Percentiles rank a stretch among this genome's conserved stretches.
These are phyloP conservation scores for Anoplophora glabripennis DNA, from an alignment of 1,140 invertebrate genomes.

Conservation along the genomic window DNA sequence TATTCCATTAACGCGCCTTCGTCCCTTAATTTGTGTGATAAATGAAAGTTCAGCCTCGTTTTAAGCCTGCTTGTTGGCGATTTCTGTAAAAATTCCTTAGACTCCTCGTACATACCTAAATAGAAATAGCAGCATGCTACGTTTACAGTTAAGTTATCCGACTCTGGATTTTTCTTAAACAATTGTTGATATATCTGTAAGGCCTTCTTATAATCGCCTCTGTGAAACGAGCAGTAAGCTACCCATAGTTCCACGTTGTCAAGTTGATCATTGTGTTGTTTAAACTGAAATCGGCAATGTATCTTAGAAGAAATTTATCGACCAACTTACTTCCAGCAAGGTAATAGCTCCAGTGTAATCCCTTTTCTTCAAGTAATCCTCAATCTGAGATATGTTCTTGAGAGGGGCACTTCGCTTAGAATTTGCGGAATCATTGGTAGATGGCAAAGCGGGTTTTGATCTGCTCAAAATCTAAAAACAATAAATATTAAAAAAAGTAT, in stretches of 20 bases:
- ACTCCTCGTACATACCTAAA: constrained; percentile 75
- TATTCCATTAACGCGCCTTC: constrained; percentile 79
- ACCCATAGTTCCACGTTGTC: constrained; percentile 73
- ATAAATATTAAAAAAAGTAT: neutral
- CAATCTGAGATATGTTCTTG: constrained; percentile 71
- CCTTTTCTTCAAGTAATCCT: constrained; percentile 83
- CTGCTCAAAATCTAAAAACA: constrained; percentile 40
- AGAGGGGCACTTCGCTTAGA: constrained; percentile 24
- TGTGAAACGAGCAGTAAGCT: constrained; percentile 92
- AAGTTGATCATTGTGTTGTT: constrained; percentile 37
- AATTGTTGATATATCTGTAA: constrained; percentile 67
- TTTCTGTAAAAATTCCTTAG: constrained; percentile 61
- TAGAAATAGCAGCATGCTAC: constrained; percentile 95
- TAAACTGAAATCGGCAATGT: constrained; percentile 39
- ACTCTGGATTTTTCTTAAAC: constrained; percentile 46
- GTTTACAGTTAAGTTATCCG: constrained; percentile 66
- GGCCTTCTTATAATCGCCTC: constrained; percentile 88
- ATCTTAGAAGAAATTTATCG: constrained; percentile 11
- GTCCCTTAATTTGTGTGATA: constrained; percentile 89
- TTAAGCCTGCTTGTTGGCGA: constrained; percentile 64
- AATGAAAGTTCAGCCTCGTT: constrained; percentile 85
- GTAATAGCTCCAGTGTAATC: constrained; percentile 95
- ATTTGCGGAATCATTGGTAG: constrained; percentile 19
- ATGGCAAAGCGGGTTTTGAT: constrained; percentile 38
- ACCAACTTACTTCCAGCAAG: constrained; percentile 72